Percentiles rank a stretch among this genome's conserved stretches.
phyloP scores from a whole-genome alignment of 2,113 vertebrate genomes.

The Cariama cristata region DNA sequence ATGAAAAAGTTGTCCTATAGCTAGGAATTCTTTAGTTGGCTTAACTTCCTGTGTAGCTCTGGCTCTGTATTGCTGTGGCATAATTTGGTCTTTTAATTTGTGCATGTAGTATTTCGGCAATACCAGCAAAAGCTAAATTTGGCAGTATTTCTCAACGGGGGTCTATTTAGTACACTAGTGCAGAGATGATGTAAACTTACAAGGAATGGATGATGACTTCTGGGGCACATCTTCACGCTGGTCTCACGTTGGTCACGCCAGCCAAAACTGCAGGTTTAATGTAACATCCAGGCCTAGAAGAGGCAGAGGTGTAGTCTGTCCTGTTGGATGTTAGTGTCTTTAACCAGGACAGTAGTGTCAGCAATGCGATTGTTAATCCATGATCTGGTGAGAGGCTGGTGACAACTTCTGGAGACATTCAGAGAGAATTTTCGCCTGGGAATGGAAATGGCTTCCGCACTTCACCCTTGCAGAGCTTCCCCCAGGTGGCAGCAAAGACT shows the following conservation, averaged over 20 bases:
- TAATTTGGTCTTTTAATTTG: neutral
- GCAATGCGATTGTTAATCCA: neutral
- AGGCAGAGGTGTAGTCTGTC: neutral
- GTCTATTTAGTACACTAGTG: neutral
- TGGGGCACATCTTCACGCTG: neutral
- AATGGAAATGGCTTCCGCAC: neutral
- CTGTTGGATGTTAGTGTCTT: neutral
- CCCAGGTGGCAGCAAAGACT: neutral
- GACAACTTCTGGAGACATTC: neutral
- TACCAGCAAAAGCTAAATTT: neutral
- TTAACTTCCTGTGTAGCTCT: neutral
- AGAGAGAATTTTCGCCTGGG: rapidly evolving
- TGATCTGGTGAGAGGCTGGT: rapidly evolving
- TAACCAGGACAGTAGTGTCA: neutral
- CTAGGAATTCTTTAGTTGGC: neutral
- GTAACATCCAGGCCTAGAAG: neutral
- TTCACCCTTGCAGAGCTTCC: neutral
- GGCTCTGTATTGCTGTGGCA: neutral
- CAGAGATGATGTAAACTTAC: neutral
- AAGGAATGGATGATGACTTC: neutral
- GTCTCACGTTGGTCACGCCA: neutral
- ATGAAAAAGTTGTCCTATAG: neutral
- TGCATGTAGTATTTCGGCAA: neutral
- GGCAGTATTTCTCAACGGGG: neutral
- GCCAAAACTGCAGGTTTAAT: neutral